Evolutionary conservation across 1,140 invertebrate genomes (phyloP).

Genomic region (Apis dorsata): DNA sequence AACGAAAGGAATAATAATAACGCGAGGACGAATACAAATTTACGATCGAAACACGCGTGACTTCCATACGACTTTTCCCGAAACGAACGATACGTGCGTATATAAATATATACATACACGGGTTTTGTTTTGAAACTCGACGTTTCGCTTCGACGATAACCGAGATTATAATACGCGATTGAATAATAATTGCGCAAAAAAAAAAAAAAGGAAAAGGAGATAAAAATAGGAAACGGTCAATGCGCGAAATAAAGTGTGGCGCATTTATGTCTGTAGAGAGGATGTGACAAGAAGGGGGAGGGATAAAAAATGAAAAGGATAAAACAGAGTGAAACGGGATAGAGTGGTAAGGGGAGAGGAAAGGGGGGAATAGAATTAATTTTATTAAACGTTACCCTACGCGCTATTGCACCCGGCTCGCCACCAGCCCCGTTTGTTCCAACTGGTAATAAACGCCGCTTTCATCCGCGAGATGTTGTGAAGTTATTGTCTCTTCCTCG

Average conservation of each 20-base stretch:
- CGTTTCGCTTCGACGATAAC: no score
- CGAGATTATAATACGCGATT: no score
- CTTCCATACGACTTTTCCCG: no score
- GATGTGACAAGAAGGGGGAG: slow-evolving; percentile 20
- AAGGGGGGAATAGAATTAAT: slow-evolving; percentile 58
- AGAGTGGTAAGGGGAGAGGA: neutral
- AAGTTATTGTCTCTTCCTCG: slow-evolving; percentile 59
- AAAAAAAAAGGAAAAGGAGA: slow-evolving; percentile 11
- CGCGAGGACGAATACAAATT: neutral
- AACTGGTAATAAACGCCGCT: slow-evolving; percentile 64
- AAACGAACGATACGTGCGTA: no score
- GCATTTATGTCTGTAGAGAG: slow-evolving; percentile 34
- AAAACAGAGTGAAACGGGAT: neutral
- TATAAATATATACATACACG: no score
- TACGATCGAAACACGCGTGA: no score
- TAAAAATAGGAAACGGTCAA: neutral
- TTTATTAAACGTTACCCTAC: slow-evolving; percentile 62
- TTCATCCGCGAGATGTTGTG: slow-evolving; percentile 64
- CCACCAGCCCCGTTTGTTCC: slow-evolving; percentile 60
- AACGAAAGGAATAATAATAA: slow-evolving; percentile 18
- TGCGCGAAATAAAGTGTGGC: slow-evolving; percentile 48
- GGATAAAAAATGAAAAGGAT: slow-evolving; percentile 10
- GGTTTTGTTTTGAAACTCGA: no score
- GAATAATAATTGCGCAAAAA: neutral
- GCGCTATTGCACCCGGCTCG: slow-evolving; percentile 40